phyloP scores from a whole-genome alignment of 2,113 vertebrate genomes.

The Zapus hudsonius region DNA sequence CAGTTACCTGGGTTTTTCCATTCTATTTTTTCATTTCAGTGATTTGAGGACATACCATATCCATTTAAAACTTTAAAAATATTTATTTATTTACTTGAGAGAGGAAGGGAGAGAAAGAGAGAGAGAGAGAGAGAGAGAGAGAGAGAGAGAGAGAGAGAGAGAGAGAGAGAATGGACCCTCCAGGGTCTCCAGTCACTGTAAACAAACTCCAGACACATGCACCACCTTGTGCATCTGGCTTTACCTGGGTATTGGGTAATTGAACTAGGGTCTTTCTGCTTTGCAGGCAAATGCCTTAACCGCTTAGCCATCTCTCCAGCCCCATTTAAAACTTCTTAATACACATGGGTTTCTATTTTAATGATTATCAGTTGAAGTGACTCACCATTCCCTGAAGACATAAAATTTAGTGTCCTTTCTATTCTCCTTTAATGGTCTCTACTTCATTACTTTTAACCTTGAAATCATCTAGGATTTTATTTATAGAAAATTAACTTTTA shows the following conservation, averaged over 20 bases:
- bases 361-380: background rate
- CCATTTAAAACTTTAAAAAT: background rate
- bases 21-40: background rate
- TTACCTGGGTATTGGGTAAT: no score
- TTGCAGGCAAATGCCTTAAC: no score
- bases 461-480: constrained; percentile 48
- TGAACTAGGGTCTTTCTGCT: no score
- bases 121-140: no score
- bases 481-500: constrained; percentile 31
- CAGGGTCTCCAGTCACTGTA: no score
- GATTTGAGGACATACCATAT: background rate
- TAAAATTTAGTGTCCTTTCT: background rate
- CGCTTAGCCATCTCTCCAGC: no score
- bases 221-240: no score
- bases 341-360: constrained; percentile 12
- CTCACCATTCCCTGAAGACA: background rate
- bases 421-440: background rate
- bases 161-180: no score
- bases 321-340: background rate
- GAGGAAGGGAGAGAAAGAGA: no score
- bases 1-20: background rate
- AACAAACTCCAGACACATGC: no score
- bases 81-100: no score
- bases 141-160: no score
- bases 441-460: background rate